Conservation (phyloP, 2,888 invertebrate genomes). For the Pomacea canaliculata region DNA sequence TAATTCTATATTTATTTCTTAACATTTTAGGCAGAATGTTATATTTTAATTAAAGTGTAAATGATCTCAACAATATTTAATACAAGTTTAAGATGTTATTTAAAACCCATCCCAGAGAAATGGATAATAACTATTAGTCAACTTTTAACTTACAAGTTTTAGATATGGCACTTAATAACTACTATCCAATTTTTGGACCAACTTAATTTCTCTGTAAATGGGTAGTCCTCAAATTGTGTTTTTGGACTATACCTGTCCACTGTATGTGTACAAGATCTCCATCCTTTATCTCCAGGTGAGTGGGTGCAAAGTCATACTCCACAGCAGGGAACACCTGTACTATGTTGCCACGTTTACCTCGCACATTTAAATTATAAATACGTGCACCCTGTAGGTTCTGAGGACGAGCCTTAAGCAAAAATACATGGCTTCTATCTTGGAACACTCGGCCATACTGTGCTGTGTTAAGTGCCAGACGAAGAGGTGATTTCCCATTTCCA, state of each 20-base stretch:
- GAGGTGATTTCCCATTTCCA: conserved; percentile 50
- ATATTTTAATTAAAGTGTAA: too few relatives aligned
- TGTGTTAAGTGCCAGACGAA: conserved; percentile 67
- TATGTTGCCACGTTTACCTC: conserved; percentile 70
- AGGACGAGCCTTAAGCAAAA: conserved; percentile 59
- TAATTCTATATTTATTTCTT: too few relatives aligned
- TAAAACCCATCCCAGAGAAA: too few relatives aligned
- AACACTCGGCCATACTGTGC: conserved; percentile 67
- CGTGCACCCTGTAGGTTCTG: conserved; percentile 33
- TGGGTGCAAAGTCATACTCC: conserved; percentile 69
- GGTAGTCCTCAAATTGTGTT: background rate
- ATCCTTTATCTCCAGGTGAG: conserved; percentile 50
- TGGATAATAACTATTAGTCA: too few relatives aligned
- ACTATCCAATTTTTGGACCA: too few relatives aligned
- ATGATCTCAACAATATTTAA: too few relatives aligned
- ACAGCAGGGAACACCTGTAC: conserved; percentile 69
- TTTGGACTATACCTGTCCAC: conserved; percentile 49
- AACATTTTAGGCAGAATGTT: too few relatives aligned
- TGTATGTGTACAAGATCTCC: conserved; percentile 66
- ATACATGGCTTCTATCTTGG: conserved; percentile 67
- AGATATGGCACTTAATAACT: too few relatives aligned
- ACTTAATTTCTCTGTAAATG: too few relatives aligned
- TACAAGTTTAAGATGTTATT: too few relatives aligned
- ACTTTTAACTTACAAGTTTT: too few relatives aligned
- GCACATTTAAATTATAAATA: conserved; percentile 64